Conservation (phyloP, 1,140 invertebrate species). For the Drosophila sechellia region DNA sequence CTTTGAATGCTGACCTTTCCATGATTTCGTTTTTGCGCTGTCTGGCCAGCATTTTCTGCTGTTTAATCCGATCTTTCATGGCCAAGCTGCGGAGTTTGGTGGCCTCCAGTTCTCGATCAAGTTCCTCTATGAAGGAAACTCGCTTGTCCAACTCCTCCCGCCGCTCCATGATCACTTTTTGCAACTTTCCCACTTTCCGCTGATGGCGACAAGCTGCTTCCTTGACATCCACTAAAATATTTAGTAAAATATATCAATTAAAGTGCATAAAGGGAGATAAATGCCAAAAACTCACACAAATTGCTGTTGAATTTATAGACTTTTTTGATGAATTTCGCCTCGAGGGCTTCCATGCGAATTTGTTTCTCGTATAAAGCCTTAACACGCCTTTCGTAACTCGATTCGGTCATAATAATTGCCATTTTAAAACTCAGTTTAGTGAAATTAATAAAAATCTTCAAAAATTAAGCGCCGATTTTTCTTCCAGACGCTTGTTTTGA, state of each 20-base stretch:
- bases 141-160: constrained; percentile 31
- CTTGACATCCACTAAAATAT: constrained; percentile 16
- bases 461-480: constrained; percentile 35
- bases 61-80: constrained; percentile 10
- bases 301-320: constrained; percentile 31
- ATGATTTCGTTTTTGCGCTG: constrained; percentile 22
- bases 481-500: constrained; percentile 35
- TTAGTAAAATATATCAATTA: background rate
- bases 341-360: constrained; percentile 11
- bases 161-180: background rate
- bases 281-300: constrained; percentile 18
- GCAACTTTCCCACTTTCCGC: constrained; percentile 10
- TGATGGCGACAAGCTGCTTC: constrained; percentile 16
- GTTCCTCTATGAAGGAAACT: background rate
- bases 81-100: constrained; percentile 13
- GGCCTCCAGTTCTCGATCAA: constrained; percentile 21
- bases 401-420: background rate
- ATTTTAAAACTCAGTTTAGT: constrained; percentile 5
- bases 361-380: constrained; percentile 39
- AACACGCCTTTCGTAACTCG: constrained; percentile 20
- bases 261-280: too few species aligned
- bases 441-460: constrained; percentile 12
- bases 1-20: constrained; percentile 34
- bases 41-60: background rate
- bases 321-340: constrained; percentile 26